Percentiles rank a stretch among this genome's conserved stretches.
These are phyloP conservation scores for Psilopsiagon aymara DNA, from an alignment of 2,113 vertebrate genomes.

Conservation along the genomic window DNA sequence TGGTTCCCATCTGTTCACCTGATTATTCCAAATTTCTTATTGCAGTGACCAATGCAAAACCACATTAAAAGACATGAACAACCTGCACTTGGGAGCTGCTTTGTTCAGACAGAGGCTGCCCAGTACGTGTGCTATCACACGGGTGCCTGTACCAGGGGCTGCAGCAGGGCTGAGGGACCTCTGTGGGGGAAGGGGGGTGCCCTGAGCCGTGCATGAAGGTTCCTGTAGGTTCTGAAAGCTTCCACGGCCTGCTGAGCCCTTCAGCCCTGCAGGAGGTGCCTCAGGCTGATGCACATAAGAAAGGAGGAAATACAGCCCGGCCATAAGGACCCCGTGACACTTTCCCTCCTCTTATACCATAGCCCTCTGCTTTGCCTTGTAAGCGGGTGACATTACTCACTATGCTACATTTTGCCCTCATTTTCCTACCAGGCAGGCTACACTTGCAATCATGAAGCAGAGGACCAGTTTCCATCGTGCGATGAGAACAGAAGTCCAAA, in stretches of 20 bases:
- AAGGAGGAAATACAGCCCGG: rapidly evolving
- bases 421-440: background rate
- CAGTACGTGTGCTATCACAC: rapidly evolving
- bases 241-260: rapidly evolving
- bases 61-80: rapidly evolving
- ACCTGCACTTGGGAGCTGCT: background rate
- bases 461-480: background rate
- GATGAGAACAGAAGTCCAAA: background rate
- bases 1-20: rapidly evolving
- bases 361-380: too few relatives aligned
- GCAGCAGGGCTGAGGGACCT: background rate
- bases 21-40: background rate
- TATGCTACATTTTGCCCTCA: rapidly evolving
- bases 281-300: rapidly evolving
- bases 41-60: rapidly evolving
- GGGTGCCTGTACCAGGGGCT: rapidly evolving
- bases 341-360: background rate
- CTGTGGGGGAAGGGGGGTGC: background rate
- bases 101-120: background rate
- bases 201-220: rapidly evolving
- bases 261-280: rapidly evolving
- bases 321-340: too few relatives aligned
- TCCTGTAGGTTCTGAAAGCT: background rate
- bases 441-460: rapidly evolving
- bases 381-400: background rate